Percentiles rank a stretch among this genome's conserved stretches.
These are phyloP conservation scores for Canis aureus DNA, from an alignment of 2,113 vertebrate genomes.

Conservation along the genomic window DNA sequence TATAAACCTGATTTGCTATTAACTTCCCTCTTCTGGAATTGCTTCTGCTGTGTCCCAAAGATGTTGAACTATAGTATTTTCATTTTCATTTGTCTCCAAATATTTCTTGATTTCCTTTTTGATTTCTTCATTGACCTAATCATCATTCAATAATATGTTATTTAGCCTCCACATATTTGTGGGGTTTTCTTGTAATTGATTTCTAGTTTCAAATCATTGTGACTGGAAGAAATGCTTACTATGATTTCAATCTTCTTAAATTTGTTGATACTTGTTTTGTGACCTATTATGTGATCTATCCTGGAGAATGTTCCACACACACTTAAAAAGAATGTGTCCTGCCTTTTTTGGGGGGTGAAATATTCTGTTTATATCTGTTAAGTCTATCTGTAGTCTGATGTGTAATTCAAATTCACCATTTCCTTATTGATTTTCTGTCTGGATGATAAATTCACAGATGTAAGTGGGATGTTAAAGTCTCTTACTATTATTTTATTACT, in stretches of 20 bases:
- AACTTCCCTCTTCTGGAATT: background rate
- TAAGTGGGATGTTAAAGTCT: background rate
- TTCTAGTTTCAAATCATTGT: background rate
- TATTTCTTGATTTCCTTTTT: background rate
- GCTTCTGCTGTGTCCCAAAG: background rate
- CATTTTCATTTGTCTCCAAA: background rate
- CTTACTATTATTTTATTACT: background rate
- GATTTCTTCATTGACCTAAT: background rate
- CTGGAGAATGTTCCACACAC: background rate
- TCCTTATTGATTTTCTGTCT: background rate
- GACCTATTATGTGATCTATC: background rate
- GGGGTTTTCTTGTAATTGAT: background rate
- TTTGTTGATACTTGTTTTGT: background rate
- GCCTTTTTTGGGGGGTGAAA: background rate
- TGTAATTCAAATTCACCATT: background rate
- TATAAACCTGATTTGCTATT: background rate
- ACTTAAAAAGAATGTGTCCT: background rate
- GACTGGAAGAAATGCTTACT: background rate
- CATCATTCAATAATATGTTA: background rate
- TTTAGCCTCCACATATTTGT: background rate
- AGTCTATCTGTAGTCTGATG: background rate
- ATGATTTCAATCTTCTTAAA: background rate
- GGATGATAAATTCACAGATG: background rate
- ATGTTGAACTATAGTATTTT: background rate
- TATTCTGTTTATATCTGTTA: background rate